Percentiles rank a stretch among this genome's conserved stretches.
These are phyloP conservation scores for Lepidiolamprologus cunningtoni DNA, from an alignment of 2,113 vertebrate genomes.

Conservation along the genomic window DNA sequence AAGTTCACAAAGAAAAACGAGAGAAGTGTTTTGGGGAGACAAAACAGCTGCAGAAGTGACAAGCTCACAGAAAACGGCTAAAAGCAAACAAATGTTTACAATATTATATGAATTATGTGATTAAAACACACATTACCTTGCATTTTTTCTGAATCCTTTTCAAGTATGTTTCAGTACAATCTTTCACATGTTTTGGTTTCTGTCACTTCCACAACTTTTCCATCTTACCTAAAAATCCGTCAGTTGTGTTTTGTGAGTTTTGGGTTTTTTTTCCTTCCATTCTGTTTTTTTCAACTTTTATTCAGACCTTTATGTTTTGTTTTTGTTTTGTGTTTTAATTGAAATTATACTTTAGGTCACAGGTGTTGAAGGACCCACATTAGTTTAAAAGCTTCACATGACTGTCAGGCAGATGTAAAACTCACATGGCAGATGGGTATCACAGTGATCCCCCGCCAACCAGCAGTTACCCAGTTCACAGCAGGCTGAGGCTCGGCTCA, in stretches of 20 bases:
- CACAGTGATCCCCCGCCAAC: background rate
- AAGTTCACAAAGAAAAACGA: too few species aligned
- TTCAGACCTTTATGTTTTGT: background rate
- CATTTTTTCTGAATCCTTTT: background rate
- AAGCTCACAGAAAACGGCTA: background rate
- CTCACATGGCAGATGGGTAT: background rate
- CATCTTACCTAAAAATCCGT: background rate
- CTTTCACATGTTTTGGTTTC: background rate
- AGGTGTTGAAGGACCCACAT: background rate
- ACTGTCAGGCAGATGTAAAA: background rate
- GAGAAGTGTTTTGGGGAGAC: too few species aligned
- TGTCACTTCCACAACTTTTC: background rate
- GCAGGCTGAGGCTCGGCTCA: background rate
- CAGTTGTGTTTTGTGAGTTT: background rate
- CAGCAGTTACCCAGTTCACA: background rate
- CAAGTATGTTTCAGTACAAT: background rate
- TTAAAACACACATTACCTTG: background rate
- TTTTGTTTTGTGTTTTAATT: background rate
- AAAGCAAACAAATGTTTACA: background rate
- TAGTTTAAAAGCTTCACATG: background rate
- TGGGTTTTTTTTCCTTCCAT: fast-evolving
- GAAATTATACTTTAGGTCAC: background rate
- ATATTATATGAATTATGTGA: background rate
- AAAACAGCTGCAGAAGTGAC: background rate
- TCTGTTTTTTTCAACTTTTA: background rate